Base-by-base conservation (phyloP, 2,888 invertebrate genomes). In the Orthonevra nobilis region DNA sequence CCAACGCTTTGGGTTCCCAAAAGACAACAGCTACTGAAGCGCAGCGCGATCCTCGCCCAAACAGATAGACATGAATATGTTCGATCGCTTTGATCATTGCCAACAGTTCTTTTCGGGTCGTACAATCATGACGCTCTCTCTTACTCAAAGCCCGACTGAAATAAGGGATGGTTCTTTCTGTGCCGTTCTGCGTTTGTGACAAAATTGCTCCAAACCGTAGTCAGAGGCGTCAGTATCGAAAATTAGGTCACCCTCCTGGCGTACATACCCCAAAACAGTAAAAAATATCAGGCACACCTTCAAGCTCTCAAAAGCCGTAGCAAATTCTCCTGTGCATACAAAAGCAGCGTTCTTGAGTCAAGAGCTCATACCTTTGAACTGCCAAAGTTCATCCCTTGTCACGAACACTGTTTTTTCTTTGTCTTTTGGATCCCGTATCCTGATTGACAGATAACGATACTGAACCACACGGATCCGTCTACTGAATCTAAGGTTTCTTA, bases 341-440 rank as follows among this genome's bases (percentile, higher is more conserved):
- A 70, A 70, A 3, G 9, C 10, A 3, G 17, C 6, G 26, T 23
- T 19, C 6, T 68, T 68, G 4, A 74, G 44, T 26, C 63, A 70
- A 66, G 81, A 82, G 1, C 81, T 82, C 83, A 83, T 83, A 0
- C 83, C 82, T 1, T 73, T 82, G 38, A 84, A 83, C 28, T 60
- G 32, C 44, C 36, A 38, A 5, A 46, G 14, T 4, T 26, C 44
- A 7, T 32, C 34, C 2, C 44, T 14, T n/a, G 36, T 61, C 5
- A 17, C 34, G 17, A 46, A 48, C n/a, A n/a, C n/a, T n/a, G n/a
- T n/a, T n/a, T n/a, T n/a, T n/a, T n/a, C n/a, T n/a, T n/a, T n/a
- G n/a, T 83, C 82, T 1, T 50, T 48, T 2, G 50, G 28, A 1
- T 46, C 63, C 3, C 73, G 26, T 81, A 81, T 4, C 81, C 83